phyloP scores from a whole-genome alignment of 2,888 invertebrate species.

The Hybos culiciformis region DNA sequence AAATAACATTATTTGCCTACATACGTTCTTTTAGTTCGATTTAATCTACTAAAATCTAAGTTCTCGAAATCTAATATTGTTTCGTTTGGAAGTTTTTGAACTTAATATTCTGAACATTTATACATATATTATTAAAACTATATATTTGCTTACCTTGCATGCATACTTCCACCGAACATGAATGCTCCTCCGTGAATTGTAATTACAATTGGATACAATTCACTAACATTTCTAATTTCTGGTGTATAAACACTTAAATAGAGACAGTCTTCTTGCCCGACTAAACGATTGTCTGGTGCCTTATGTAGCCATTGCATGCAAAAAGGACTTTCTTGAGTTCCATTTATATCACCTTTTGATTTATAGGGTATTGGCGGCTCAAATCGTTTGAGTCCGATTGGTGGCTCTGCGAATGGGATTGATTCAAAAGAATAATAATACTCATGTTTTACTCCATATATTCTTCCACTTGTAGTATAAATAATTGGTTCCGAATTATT shows the following conservation, averaged over 20 bases:
- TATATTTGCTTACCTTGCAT: too few species aligned
- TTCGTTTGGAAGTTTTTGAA: too few species aligned
- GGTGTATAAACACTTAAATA: constrained; percentile 51
- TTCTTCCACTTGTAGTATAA: constrained; percentile 20
- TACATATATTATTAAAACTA: too few species aligned
- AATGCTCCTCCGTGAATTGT: constrained; percentile 58
- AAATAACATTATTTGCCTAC: too few species aligned
- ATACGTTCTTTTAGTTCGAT: too few species aligned
- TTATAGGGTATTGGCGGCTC: constrained; percentile 31
- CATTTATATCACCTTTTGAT: too few species aligned
- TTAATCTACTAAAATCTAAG: too few species aligned
- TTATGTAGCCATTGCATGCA: constrained; percentile 52
- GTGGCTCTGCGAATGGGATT: constrained; percentile 52
- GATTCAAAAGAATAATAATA: constrained; percentile 47
- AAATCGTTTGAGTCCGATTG: constrained; percentile 47
- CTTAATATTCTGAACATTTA: too few species aligned
- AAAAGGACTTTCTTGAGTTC: constrained; percentile 41
- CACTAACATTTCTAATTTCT: constrained; percentile 24
- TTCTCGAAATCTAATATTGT: too few species aligned
- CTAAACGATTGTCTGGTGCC: constrained; percentile 19
- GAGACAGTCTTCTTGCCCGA: constrained; percentile 54
- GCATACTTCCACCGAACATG: constrained; percentile 58
- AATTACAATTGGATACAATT: constrained; percentile 46
- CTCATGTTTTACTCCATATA: constrained; percentile 21
- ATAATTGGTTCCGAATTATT: too few species aligned